Conservation (phyloP, 2,888 invertebrate genomes). For the Taenaris catops region DNA sequence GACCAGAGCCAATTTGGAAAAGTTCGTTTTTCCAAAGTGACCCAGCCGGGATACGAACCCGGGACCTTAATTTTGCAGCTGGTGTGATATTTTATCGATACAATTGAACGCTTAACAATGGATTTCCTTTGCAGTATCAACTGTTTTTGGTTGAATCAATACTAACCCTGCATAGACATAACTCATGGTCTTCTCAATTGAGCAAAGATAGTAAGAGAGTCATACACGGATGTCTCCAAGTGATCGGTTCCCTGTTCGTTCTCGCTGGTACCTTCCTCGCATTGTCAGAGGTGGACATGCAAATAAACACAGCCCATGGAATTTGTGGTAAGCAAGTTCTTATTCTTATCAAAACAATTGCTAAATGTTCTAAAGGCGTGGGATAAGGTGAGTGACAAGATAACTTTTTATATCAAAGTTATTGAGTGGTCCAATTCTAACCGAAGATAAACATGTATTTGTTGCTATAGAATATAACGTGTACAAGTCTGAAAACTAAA, state of each 20-base stretch:
- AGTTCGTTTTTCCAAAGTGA: too few species aligned
- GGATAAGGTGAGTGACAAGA: constrained; percentile 13
- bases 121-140: constrained; percentile 62
- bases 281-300: constrained; percentile 52
- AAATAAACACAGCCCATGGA: constrained; percentile 57
- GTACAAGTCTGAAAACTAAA: too few species aligned
- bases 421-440: constrained; percentile 11
- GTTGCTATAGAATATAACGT: neutral
- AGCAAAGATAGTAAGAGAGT: constrained; percentile 57
- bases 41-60: too few species aligned
- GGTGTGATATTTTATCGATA: too few species aligned
- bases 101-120: too few species aligned
- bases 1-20: too few species aligned
- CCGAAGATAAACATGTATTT: constrained; percentile 7
- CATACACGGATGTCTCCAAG: constrained; percentile 75
- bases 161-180: constrained; percentile 64
- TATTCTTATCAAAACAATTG: constrained; percentile 11
- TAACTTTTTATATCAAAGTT: constrained; percentile 11
- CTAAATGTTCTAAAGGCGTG: neutral
- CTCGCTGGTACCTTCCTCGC: constrained; percentile 71
- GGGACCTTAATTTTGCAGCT: too few species aligned
- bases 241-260: constrained; percentile 66
- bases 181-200: constrained; percentile 68
- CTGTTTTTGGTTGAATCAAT: constrained; percentile 71
- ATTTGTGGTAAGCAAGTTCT: constrained; percentile 56